Conservation (phyloP, 2,797 vertebrate species). For the Mus minutoides region DNA sequence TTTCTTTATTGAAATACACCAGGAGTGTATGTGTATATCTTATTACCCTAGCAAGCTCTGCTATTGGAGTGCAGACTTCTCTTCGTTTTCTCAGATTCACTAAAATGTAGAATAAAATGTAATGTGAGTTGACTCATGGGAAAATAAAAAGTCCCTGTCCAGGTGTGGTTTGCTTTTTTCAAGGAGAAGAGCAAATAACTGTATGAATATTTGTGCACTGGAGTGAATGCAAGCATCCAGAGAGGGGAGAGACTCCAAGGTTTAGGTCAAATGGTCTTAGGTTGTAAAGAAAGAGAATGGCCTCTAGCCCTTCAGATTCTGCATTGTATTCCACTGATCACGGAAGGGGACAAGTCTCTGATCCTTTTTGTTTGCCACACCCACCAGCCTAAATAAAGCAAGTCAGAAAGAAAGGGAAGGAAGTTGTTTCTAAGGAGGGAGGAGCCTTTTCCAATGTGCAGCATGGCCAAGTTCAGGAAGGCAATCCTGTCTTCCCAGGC, state of each 20-base stretch:
- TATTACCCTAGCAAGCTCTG: slow-evolving; percentile 19
- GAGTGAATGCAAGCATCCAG: neutral
- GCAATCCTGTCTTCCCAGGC: neutral
- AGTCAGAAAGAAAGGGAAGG: slow-evolving; percentile 19
- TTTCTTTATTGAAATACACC: slow-evolving; percentile 71
- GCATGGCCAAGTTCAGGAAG: neutral
- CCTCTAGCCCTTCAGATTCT: slow-evolving; percentile 21
- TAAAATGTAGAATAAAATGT: slow-evolving; percentile 57
- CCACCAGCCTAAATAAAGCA: neutral
- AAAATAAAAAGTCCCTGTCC: slow-evolving; percentile 60
- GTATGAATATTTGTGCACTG: neutral
- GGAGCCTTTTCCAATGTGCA: neutral
- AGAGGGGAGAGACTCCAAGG: neutral
- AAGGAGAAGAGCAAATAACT: neutral
- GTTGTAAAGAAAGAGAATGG: slow-evolving; percentile 25
- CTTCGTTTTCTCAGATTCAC: slow-evolving; percentile 67
- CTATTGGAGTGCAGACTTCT: neutral
- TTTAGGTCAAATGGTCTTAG: neutral
- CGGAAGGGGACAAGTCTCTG: neutral
- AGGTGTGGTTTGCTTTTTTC: slow-evolving; percentile 50
- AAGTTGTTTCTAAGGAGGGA: neutral
- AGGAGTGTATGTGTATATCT: slow-evolving; percentile 65
- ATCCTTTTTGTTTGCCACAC: neutral
- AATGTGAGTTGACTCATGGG: slow-evolving; percentile 30
- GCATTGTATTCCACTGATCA: neutral